Base-by-base conservation (phyloP, 2,113 vertebrate species). In the Rhagologus leucostigma region DNA sequence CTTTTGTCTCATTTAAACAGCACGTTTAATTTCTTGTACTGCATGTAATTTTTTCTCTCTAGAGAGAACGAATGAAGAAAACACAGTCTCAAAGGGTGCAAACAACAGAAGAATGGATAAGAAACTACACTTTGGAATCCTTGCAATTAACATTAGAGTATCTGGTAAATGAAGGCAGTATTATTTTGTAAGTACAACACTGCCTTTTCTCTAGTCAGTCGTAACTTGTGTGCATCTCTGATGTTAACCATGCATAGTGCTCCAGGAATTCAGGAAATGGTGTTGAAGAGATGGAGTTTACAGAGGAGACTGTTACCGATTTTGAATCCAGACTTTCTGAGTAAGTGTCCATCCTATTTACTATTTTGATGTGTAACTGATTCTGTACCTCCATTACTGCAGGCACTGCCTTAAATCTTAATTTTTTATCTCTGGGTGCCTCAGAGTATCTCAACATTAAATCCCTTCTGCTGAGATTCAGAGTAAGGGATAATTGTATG, bases 21-120 rank as follows among this genome's bases (percentile, higher is more conserved):
- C 21, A 41, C 5, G 8, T 69, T 42, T 73, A 3, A 16, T 69
- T 60, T 59, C 69, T 44, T 22, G 3, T 33, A 1, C 21, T 27
- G 11, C 35, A 10, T 53, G 55, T 65, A 23, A 16, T 65, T 59
- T 74, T 89, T 80, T 87, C 12, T 83, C 79, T 33, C 67, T 71
- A 98, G 98, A 90, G 70, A 56, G 67, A 94, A 24, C 78, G 90
- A 60, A 86, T 69, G 37, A 82, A 74, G 10, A 73, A 92, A 60
- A 85, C 46, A 9, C 50, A 64, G 26, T 46, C 57, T 41, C 39
- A 69, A 10, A 87, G 90, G 14, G 16, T 80, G 73, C 96, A 97
- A 86, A 97, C 95, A 56, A 95, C 97, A 3, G 97, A 97, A 77
- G 97, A 98, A 14, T 99, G 98, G 98, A 92, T 98, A 67, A 83